These are phyloP conservation scores for Caenorhabditis sp. DNA, from an alignment of 2,888 invertebrate genomes.

Conservation along the genomic window DNA sequence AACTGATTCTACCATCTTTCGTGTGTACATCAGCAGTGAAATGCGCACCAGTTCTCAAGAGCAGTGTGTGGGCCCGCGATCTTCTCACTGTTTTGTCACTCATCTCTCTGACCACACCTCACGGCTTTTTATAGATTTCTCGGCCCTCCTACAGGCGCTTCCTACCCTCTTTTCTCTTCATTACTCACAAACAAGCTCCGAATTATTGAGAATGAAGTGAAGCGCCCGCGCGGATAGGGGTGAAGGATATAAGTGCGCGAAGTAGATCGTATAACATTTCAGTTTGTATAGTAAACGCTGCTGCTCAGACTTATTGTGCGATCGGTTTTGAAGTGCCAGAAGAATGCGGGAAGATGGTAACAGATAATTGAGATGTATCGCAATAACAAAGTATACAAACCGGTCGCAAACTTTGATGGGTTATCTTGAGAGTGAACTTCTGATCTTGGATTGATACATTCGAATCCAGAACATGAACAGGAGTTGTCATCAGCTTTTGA, in stretches of 20 bases:
- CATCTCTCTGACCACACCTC: slow-evolving; percentile 60
- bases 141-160: slow-evolving; percentile 37
- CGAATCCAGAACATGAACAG: too few relatives aligned
- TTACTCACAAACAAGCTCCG: slow-evolving; percentile 66
- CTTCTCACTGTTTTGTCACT: slow-evolving; percentile 59
- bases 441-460: slow-evolving; percentile 1
- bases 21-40: slow-evolving; percentile 60
- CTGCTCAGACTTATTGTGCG: slow-evolving; percentile 38
- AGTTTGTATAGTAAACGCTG: slow-evolving; percentile 60
- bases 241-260: slow-evolving; percentile 47
- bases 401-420: slow-evolving; percentile 1
- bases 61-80: slow-evolving; percentile 9
- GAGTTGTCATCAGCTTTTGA: too few relatives aligned
- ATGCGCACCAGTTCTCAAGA: slow-evolving; percentile 55
- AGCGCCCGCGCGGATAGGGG: background rate
- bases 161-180: slow-evolving; percentile 52
- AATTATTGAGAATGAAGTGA: slow-evolving; percentile 50
- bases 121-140: slow-evolving; percentile 34
- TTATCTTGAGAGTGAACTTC: background rate
- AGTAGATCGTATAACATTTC: slow-evolving; percentile 66
- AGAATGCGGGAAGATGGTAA: slow-evolving; percentile 34
- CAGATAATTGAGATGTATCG: slow-evolving; percentile 52
- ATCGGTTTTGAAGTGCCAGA: slow-evolving; percentile 58
- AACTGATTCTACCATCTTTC: slow-evolving; percentile 10
- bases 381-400: slow-evolving; percentile 40